phyloP scores from a whole-genome alignment of 1,140 invertebrate species.

The Ectropis grisescens region DNA sequence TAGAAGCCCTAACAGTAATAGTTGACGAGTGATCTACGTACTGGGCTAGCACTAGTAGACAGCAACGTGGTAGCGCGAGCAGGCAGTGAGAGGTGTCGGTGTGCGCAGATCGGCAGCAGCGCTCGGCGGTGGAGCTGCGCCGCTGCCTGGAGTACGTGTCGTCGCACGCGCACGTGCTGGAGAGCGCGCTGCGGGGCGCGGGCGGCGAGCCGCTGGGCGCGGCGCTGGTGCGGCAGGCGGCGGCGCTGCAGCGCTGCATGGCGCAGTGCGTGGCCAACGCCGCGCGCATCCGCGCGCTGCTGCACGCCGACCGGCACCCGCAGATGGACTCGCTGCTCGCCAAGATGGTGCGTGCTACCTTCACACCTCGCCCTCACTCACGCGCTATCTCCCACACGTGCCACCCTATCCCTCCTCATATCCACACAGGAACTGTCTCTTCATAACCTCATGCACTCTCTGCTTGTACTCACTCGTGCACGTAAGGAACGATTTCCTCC shows the following conservation, averaged over 20 bases:
- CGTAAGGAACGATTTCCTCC: too few relatives aligned
- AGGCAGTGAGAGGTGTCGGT: too few relatives aligned
- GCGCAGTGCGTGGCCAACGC: slow-evolving; percentile 55
- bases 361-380: neutral
- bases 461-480: too few relatives aligned
- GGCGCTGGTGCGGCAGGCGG: slow-evolving; percentile 42
- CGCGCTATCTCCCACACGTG: neutral
- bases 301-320: slow-evolving; percentile 45
- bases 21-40: too few relatives aligned
- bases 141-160: slow-evolving; percentile 56
- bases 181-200: slow-evolving; percentile 43
- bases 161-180: slow-evolving; percentile 50
- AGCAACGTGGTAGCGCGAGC: too few relatives aligned
- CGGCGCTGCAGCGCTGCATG: slow-evolving; percentile 57
- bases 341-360: slow-evolving; percentile 46
- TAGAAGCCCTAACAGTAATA: too few relatives aligned
- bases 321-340: slow-evolving; percentile 59
- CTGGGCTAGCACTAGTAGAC: too few relatives aligned
- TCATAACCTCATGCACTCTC: too few relatives aligned
- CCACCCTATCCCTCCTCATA: too few relatives aligned
- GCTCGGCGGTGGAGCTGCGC: slow-evolving; percentile 43
- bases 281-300: slow-evolving; percentile 40
- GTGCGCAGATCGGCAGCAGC: slow-evolving; percentile 43
- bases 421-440: too few relatives aligned
- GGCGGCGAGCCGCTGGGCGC: slow-evolving; percentile 37